Evolutionary conservation across 2,888 invertebrate species (phyloP).

Genomic region (Ectemnius continuus): DNA sequence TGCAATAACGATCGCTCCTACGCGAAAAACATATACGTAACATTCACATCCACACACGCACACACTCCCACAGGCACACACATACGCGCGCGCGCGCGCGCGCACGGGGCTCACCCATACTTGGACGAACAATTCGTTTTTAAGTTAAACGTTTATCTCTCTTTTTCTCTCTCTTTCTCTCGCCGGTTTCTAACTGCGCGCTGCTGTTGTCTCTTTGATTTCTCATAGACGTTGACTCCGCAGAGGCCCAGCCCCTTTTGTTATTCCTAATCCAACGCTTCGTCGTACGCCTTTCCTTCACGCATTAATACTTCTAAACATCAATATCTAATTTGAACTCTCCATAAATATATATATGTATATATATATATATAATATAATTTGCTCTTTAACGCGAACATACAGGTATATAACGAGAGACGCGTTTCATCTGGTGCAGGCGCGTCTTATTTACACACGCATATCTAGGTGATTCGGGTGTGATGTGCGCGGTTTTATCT

Average conservation of each 20-base stretch:
- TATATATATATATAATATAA: slow-evolving; percentile 9
- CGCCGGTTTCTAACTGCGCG: too few species aligned
- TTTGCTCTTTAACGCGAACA: slow-evolving; percentile 26
- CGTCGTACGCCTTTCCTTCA: slow-evolving; percentile 1
- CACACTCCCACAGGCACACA: not conserved
- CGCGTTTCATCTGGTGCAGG: not conserved
- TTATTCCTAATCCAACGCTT: not conserved
- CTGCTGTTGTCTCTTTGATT: not conserved
- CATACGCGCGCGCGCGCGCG: not conserved
- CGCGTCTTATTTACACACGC: not conserved
- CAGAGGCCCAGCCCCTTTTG: slow-evolving; percentile 70
- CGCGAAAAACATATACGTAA: slow-evolving; percentile 20
- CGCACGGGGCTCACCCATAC: slow-evolving; percentile 9
- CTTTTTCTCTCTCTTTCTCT: not conserved
- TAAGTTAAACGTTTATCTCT: slow-evolving; percentile 9
- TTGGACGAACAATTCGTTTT: slow-evolving; percentile 9
- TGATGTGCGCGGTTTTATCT: not conserved
- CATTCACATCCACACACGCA: too few species aligned
- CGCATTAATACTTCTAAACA: slow-evolving; percentile 60
- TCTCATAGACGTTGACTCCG: slow-evolving; percentile 14
- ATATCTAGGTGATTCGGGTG: slow-evolving; percentile 2
- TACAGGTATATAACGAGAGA: slow-evolving; percentile 8
- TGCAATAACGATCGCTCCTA: slow-evolving; percentile 17
- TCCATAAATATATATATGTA: slow-evolving; percentile 40
- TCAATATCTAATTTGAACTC: slow-evolving; percentile 46